phyloP scores from a whole-genome alignment of 2,797 vertebrate genomes.

The Pseudomugil gertrudae region DNA sequence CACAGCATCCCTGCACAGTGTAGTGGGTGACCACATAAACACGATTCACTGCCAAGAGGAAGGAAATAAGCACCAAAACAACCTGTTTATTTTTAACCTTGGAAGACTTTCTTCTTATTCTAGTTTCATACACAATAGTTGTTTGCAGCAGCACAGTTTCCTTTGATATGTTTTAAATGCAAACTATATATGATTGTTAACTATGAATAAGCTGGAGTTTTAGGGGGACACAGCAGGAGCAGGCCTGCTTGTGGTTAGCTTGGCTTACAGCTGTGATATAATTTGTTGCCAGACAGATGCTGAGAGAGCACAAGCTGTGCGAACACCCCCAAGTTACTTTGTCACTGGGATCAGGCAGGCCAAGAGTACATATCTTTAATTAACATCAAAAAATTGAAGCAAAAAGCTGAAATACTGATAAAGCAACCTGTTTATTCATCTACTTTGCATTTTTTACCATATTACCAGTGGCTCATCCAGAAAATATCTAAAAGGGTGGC shows the following conservation, averaged over 20 bases:
- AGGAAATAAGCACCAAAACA: conserved; percentile 54
- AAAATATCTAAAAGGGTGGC: not conserved
- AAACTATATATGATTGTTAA: conserved; percentile 24
- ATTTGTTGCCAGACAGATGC: conserved; percentile 47
- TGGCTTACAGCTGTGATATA: conserved; percentile 55
- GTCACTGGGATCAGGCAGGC: conserved; percentile 39
- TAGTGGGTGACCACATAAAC: conserved; percentile 52
- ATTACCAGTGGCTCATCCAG: not conserved
- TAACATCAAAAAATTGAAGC: conserved; percentile 3
- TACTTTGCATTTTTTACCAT: not conserved
- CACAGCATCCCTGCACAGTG: conserved; percentile 6
- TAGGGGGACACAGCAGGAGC: conserved; percentile 15
- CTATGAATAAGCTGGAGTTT: conserved; percentile 49
- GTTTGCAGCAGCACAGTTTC: conserved; percentile 15
- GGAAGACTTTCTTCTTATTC: conserved; percentile 35
- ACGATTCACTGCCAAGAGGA: conserved; percentile 45
- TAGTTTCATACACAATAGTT: conserved; percentile 14
- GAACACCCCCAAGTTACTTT: conserved; percentile 61
- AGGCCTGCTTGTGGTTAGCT: conserved; percentile 41
- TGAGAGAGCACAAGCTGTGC: conserved; percentile 38
- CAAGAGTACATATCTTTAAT: conserved; percentile 19
- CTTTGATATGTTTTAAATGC: conserved; percentile 34
- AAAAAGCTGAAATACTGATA: conserved; percentile 27
- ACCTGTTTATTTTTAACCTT: conserved; percentile 44
- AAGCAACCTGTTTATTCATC: conserved; percentile 13